Evolutionary conservation across 2,888 invertebrate genomes (phyloP).

Genomic region (Beris chalybata): DNA sequence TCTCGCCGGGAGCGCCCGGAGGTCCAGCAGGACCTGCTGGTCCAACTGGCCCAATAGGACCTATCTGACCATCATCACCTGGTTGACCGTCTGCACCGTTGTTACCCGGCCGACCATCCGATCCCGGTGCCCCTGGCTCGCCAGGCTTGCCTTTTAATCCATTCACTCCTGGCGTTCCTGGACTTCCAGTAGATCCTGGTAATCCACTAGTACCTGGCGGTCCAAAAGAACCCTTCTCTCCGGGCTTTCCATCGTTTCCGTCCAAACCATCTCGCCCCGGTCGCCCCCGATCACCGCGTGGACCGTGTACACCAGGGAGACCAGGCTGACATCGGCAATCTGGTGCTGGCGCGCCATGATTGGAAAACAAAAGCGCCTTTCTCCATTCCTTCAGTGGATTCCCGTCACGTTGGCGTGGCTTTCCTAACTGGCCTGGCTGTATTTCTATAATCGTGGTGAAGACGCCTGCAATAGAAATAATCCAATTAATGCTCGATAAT

Average conservation of each 20-base stretch:
- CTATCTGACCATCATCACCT: not conserved
- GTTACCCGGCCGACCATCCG: not conserved
- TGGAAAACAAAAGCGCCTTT: too few relatives aligned
- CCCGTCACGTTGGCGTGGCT: too few relatives aligned
- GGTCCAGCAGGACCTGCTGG: slow-evolving; percentile 1
- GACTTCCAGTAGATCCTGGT: not conserved
- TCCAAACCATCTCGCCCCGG: not conserved
- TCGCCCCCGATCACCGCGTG: not conserved
- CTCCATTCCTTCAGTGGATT: too few relatives aligned
- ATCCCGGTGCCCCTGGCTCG: not conserved
- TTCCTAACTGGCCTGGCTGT: too few relatives aligned
- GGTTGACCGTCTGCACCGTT: not conserved
- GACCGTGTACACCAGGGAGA: not conserved
- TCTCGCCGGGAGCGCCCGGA: not conserved
- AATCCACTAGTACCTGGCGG: not conserved
- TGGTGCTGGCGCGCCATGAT: too few relatives aligned
- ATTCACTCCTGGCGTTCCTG: not conserved
- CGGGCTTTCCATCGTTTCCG: not conserved
- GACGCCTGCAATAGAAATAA: too few relatives aligned
- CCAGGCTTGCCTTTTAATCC: too few relatives aligned
- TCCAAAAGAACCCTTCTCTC: not conserved
- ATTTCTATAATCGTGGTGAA: too few relatives aligned
- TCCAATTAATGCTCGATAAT: too few relatives aligned
- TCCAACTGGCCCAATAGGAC: not conserved
- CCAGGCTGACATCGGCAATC: slow-evolving; percentile 1